These are phyloP conservation scores for Natator depressus DNA, from an alignment of 2,113 vertebrate species.

Conservation along the genomic window DNA sequence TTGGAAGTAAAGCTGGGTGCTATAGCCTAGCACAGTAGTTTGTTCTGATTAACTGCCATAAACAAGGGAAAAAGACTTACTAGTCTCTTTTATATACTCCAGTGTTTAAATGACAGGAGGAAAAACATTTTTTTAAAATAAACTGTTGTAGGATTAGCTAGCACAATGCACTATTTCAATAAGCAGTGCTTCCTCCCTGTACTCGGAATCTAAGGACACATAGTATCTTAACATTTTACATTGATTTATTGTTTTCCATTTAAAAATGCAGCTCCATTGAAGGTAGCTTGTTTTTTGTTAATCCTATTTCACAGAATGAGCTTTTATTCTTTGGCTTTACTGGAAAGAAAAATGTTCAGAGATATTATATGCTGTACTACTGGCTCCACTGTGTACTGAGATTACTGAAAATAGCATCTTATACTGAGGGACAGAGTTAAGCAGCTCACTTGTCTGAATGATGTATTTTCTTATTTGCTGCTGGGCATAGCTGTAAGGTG, in stretches of 20 bases:
- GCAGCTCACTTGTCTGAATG: neutral
- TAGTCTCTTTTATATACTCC: neutral
- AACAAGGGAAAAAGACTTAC: neutral
- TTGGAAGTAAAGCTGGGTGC: neutral
- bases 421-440: neutral
- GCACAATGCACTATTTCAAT: neutral
- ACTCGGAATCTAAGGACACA: neutral
- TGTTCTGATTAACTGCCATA: neutral
- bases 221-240: neutral
- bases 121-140: fast-evolving
- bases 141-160: neutral
- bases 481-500: neutral
- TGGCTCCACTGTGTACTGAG: neutral
- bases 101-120: neutral
- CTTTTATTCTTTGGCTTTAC: neutral
- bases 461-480: neutral
- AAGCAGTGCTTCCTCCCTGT: neutral
- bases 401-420: neutral
- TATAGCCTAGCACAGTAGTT: neutral
- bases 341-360: neutral
- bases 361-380: neutral
- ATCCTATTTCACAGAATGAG: neutral
- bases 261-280: neutral
- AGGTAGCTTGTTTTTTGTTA: neutral
- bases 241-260: neutral